Percentiles rank a stretch among this genome's conserved stretches.
phyloP scores from a whole-genome alignment of 1,140 invertebrate species.

The Pachyrhynchus sulphureomaculatus region DNA sequence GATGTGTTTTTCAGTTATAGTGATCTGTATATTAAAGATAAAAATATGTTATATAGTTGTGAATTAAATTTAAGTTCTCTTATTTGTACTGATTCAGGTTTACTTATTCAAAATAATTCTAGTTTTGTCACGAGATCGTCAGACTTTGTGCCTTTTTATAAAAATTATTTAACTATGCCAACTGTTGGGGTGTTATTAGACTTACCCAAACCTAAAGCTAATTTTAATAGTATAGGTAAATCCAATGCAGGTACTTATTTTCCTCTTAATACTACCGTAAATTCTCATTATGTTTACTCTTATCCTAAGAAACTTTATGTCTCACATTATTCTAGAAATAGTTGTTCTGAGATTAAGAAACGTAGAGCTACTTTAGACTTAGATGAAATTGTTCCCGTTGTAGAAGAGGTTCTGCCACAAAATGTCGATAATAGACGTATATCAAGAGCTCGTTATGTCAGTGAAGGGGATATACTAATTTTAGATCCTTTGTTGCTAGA shows the following conservation, averaged over 20 bases:
- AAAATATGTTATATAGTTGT: conserved; percentile 31
- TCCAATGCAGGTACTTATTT: neutral
- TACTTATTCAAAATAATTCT: conserved; percentile 18
- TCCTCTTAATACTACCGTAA: neutral
- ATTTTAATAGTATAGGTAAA: conserved; percentile 1
- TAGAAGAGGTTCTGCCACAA: conserved; percentile 25
- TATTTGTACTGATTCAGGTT: conserved; percentile 21
- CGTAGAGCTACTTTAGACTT: conserved; percentile 34
- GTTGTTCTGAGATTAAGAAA: conserved; percentile 14
- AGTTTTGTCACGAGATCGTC: conserved; percentile 6
- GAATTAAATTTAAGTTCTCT: conserved; percentile 26
- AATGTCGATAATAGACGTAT: conserved; percentile 9
- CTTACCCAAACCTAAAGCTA: neutral
- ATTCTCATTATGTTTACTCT: conserved; percentile 13
- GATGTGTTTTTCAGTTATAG: conserved; percentile 33
- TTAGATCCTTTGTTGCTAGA: conserved; percentile 55
- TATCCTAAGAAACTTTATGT: conserved; percentile 12
- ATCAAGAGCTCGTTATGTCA: conserved; percentile 2
- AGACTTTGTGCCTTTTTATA: conserved; percentile 34
- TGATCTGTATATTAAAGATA: conserved; percentile 43
- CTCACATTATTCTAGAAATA: conserved; percentile 23
- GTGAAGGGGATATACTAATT: conserved; percentile 47
- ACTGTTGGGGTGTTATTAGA: conserved; percentile 14
- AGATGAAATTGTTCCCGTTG: conserved; percentile 45
- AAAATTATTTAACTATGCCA: conserved; percentile 21